Conservation (phyloP, 64 coral and sea anemone genomes). For the Astreopora myriophthalma region DNA sequence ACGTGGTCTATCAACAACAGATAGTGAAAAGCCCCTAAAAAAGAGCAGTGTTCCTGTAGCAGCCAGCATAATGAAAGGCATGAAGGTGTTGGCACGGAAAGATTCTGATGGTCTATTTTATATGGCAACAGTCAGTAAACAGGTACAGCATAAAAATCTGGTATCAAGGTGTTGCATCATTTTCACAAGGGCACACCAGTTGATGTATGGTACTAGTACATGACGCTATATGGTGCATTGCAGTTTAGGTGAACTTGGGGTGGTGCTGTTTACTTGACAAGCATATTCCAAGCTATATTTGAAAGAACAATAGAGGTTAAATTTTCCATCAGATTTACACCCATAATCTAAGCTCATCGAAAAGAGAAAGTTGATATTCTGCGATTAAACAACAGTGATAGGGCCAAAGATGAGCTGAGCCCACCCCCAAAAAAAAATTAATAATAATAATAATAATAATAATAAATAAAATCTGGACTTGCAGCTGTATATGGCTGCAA, state of each 20-base stretch:
- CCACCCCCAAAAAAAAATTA: too few relatives aligned
- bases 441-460: too few relatives aligned
- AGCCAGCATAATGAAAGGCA: slow-evolving; percentile 86
- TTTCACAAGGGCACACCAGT: background rate
- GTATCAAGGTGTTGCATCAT: background rate
- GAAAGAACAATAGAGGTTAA: background rate
- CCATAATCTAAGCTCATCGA: too few relatives aligned
- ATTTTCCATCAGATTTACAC: too few relatives aligned
- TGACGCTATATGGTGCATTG: too few relatives aligned
- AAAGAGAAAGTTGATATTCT: too few relatives aligned
- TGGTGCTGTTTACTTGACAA: background rate
- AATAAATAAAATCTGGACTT: background rate
- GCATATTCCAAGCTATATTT: background rate
- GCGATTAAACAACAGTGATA: too few relatives aligned
- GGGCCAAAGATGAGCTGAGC: too few relatives aligned
- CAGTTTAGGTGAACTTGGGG: background rate
- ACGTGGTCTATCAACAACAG: slow-evolving; percentile 76
- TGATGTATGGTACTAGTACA: too few relatives aligned
- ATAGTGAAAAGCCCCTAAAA: slow-evolving; percentile 32
- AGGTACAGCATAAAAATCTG: slow-evolving; percentile 55
- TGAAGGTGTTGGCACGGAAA: slow-evolving; percentile 77
- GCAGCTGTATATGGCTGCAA: background rate
- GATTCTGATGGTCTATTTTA: slow-evolving; percentile 97
- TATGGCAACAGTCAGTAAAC: slow-evolving; percentile 75
- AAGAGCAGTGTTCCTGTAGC: slow-evolving; percentile 79